A percentile compares a stretch with the other conserved stretches of the same genome.
Conservation (phyloP, 2,113 vertebrate species). For the Anhinga rufa region DNA sequence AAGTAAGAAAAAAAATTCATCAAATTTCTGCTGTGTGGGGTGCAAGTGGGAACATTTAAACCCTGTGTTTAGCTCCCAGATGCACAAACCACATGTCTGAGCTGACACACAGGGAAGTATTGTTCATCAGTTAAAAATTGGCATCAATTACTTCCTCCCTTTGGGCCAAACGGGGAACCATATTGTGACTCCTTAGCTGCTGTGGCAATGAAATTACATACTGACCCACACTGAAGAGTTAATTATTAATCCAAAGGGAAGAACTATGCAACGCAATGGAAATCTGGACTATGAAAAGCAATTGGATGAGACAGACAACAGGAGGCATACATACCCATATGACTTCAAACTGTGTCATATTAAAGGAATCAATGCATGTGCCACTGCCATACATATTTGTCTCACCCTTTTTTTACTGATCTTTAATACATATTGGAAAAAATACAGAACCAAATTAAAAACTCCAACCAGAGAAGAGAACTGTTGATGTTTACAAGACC, state of each 20-base stretch:
- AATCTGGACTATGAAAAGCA: not conserved
- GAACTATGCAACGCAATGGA: not conserved
- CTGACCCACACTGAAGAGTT: not conserved
- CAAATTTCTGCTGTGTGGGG: not conserved
- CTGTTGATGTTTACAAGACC: not conserved
- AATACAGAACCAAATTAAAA: not conserved
- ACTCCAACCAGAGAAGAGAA: not conserved
- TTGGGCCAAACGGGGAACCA: not conserved
- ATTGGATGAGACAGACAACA: not conserved
- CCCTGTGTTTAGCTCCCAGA: conserved; percentile 9
- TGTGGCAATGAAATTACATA: not conserved
- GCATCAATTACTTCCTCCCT: conserved; percentile 33
- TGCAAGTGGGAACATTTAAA: not conserved
- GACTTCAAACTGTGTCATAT: not conserved
- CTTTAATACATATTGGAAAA: not conserved
- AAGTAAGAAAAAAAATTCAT: not conserved
- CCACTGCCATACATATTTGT: not conserved
- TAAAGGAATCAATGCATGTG: not conserved
- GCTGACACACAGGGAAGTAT: conserved; percentile 54
- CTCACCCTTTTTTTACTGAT: accelerated
- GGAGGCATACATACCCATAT: not conserved
- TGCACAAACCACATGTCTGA: conserved; percentile 59
- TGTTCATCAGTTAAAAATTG: conserved; percentile 53
- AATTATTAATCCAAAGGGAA: not conserved
- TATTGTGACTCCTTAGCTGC: not conserved